Percentiles rank a stretch among this genome's conserved stretches.
Evolutionary conservation across 1,140 invertebrate species (phyloP).

Genomic region (Eumaeus atala): DNA sequence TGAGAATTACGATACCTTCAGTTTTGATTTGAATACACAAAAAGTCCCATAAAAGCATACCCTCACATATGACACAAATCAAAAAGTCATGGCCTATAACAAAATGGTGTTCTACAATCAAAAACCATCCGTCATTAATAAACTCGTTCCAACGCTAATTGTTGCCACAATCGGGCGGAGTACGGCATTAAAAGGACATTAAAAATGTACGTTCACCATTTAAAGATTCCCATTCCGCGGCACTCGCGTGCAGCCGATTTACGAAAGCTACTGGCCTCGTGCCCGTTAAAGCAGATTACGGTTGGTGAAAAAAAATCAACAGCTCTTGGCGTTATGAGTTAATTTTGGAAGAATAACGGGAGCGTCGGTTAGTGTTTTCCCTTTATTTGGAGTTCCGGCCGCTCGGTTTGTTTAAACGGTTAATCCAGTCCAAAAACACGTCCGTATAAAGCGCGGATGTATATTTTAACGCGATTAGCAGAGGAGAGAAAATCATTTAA

Average conservation of each 20-base stretch:
- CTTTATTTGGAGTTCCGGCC: slow-evolving; percentile 64
- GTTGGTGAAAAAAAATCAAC: slow-evolving; percentile 60
- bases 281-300: slow-evolving; percentile 70
- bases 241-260: slow-evolving; percentile 61
- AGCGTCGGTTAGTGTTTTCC: slow-evolving; percentile 60
- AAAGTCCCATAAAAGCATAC: too few relatives aligned
- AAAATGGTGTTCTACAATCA: slow-evolving; percentile 43
- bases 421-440: slow-evolving; percentile 64
- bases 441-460: slow-evolving; percentile 50
- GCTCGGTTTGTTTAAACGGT: slow-evolving; percentile 65
- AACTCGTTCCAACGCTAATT: slow-evolving; percentile 68
- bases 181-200: slow-evolving; percentile 63
- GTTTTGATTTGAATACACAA: too few relatives aligned
- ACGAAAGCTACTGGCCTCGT: slow-evolving; percentile 63
- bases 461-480: slow-evolving; percentile 37
- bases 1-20: too few relatives aligned
- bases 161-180: slow-evolving; percentile 58
- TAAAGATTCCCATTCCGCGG: slow-evolving; percentile 69
- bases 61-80: too few relatives aligned
- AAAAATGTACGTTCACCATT: slow-evolving; percentile 69
- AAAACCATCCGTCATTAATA: slow-evolving; percentile 61
- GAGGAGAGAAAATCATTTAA: too few relatives aligned
- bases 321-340: slow-evolving; percentile 69
- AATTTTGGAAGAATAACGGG: slow-evolving; percentile 71
- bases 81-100: not conserved